These are phyloP conservation scores for Zaprionus capensis DNA, from an alignment of 1,140 invertebrate genomes.

Conservation along the genomic window DNA sequence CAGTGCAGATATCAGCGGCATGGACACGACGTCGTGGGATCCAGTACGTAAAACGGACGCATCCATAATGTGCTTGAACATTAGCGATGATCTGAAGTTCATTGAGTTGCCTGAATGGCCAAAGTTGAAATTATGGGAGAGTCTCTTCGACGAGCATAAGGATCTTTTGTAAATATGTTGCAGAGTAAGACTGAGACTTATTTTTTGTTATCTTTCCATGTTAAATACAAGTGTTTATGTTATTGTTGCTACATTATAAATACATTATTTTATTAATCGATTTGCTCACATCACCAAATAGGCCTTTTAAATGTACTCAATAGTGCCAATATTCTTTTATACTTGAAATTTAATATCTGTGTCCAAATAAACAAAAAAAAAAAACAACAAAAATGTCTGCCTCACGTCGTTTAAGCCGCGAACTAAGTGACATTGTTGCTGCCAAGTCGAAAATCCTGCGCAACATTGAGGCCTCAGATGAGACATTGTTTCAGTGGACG, in stretches of 20 bases:
- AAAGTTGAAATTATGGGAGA: conserved; percentile 84
- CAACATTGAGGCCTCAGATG: conserved; percentile 95
- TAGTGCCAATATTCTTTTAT: conserved; percentile 23
- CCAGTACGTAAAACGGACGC: conserved; percentile 70
- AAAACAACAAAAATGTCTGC: conserved; percentile 86
- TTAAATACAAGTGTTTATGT: background rate
- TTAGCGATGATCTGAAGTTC: conserved; percentile 81
- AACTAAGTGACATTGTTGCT: conserved; percentile 93
- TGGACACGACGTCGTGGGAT: conserved; percentile 71
- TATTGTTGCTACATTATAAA: background rate
- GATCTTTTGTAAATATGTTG: conserved; percentile 50
- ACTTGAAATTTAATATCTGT: conserved; percentile 22
- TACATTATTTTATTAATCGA: background rate
- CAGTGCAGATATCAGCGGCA: conserved; percentile 67
- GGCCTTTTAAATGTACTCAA: conserved; percentile 24
- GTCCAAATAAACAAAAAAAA: conserved; percentile 30
- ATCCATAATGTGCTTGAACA: conserved; percentile 84
- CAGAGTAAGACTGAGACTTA: background rate
- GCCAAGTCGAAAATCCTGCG: conserved; percentile 92
- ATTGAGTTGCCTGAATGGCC: conserved; percentile 83
- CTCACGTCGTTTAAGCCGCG: conserved; percentile 90
- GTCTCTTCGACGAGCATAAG: conserved; percentile 62
- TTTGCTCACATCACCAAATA: conserved; percentile 2
- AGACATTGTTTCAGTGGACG: conserved; percentile 96
- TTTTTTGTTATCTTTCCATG: background rate